Conservation (phyloP, 2,888 invertebrate species). For the Acrocyrtus sp. region DNA sequence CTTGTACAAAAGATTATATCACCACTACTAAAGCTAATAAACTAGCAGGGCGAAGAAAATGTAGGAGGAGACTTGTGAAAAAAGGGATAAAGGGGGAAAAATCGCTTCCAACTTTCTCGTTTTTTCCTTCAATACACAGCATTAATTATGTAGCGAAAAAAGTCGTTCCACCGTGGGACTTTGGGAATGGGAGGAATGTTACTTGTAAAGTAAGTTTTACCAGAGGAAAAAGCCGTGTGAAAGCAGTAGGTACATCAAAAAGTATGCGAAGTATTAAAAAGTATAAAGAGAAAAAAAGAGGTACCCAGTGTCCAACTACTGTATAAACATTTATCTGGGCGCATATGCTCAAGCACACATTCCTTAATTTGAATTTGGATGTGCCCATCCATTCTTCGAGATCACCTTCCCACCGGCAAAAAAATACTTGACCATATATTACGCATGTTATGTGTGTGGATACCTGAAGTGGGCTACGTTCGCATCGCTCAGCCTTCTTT, state of each 20-base stretch:
- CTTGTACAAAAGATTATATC: slow-evolving; percentile 23
- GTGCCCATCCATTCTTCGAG: not conserved
- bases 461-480: no score
- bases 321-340: no score
- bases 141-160: not conserved
- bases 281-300: not conserved
- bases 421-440: slow-evolving; percentile 36
- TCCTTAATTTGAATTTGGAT: no score
- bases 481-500: not conserved
- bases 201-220: not conserved
- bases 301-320: not conserved
- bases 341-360: no score
- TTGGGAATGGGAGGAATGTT: not conserved
- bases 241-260: slow-evolving; percentile 54
- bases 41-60: slow-evolving; percentile 18
- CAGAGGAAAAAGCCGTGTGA: slow-evolving; percentile 17
- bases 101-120: not conserved
- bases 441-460: slow-evolving; percentile 29
- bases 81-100: slow-evolving; percentile 2
- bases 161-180: slow-evolving; percentile 10
- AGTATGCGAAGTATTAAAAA: no score
- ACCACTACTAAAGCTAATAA: slow-evolving; percentile 43
- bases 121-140: no score
- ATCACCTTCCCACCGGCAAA: slow-evolving; percentile 40
- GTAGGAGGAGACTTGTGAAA: slow-evolving; percentile 21